These are phyloP conservation scores for Drosophila acutilabella DNA, from an alignment of 2,888 invertebrate genomes.

Conservation along the genomic window DNA sequence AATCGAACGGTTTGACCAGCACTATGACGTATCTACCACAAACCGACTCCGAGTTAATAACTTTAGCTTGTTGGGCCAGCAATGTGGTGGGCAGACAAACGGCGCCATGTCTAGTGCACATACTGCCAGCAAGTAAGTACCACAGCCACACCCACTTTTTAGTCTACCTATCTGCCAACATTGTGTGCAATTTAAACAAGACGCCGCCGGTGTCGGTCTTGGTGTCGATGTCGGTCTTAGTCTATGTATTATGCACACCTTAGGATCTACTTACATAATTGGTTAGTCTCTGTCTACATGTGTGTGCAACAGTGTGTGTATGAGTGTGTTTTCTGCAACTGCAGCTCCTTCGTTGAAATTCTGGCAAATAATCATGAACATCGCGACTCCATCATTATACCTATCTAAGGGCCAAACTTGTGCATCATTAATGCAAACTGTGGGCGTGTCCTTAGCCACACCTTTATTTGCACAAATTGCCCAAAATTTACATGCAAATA, in stretches of 20 bases:
- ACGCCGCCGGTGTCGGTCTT: conserved; percentile 18
- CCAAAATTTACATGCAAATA: conserved; percentile 52
- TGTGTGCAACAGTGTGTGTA: conserved; percentile 6
- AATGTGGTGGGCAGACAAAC: conserved; percentile 93
- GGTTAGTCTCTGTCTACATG: conserved; percentile 32
- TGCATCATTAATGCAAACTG: conserved; percentile 63
- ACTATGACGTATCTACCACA: conserved; percentile 87
- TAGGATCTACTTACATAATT: conserved; percentile 80
- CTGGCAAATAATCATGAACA: conserved; percentile 60
- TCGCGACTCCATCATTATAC: conserved; percentile 31
- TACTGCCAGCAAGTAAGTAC: conserved; percentile 91
- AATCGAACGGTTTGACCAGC: conserved; percentile 86
- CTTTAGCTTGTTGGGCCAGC: conserved; percentile 94
- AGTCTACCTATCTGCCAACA: conserved; percentile 18
- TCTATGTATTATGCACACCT: conserved; percentile 66
- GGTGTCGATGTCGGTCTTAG: conserved; percentile 31
- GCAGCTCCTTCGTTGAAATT: conserved; percentile 39
- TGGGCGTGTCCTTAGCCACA: conserved; percentile 37
- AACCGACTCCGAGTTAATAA: conserved; percentile 89
- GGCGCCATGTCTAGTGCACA: conserved; percentile 92
- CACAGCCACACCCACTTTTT: not conserved
- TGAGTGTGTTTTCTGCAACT: conserved; percentile 15
- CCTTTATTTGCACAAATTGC: conserved; percentile 55
- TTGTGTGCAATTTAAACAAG: conserved; percentile 52
- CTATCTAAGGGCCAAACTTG: conserved; percentile 32